Evolutionary conservation across 30 jellyfish, hydroid and myxozoan genomes (phyloP).

Genomic region (Morbakka virulenta): DNA sequence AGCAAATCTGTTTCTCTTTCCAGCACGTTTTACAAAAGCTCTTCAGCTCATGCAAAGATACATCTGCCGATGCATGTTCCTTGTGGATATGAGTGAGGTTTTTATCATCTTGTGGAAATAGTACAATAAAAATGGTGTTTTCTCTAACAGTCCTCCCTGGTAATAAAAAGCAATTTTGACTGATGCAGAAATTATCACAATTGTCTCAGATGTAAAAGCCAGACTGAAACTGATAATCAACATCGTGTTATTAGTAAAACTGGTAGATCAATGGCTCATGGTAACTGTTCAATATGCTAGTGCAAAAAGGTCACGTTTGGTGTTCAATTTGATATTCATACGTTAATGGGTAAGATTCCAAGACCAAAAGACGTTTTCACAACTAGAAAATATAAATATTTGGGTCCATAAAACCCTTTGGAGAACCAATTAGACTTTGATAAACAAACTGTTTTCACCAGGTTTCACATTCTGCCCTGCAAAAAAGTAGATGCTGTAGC

Average conservation of each 20-base stretch:
- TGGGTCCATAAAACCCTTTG: slow-evolving; percentile 10
- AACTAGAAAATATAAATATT: not conserved
- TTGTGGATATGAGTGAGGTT: too few relatives aligned
- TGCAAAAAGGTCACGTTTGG: slow-evolving; percentile 13
- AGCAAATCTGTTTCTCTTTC: too few relatives aligned
- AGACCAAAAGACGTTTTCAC: slow-evolving; percentile 8
- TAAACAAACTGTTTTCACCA: not conserved
- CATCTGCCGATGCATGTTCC: too few relatives aligned
- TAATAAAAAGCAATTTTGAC: too few relatives aligned
- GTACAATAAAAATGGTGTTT: too few relatives aligned
- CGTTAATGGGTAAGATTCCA: slow-evolving; percentile 17
- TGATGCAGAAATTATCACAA: too few relatives aligned
- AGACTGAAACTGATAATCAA: slow-evolving; percentile 1
- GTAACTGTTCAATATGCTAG: slow-evolving; percentile 25
- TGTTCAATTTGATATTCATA: not conserved
- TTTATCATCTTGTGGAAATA: too few relatives aligned
- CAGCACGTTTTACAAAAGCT: too few relatives aligned
- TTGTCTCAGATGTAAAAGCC: slow-evolving; percentile 40
- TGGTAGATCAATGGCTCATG: slow-evolving; percentile 14
- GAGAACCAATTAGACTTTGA: slow-evolving; percentile 1
- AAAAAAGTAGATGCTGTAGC: not conserved
- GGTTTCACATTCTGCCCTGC: not conserved
- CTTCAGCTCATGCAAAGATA: too few relatives aligned
- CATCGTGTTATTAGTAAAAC: slow-evolving; percentile 4
- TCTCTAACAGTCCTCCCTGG: too few relatives aligned